Evolutionary conservation across 2,113 vertebrate genomes (phyloP).

Genomic region (Oophaga pumilio): DNA sequence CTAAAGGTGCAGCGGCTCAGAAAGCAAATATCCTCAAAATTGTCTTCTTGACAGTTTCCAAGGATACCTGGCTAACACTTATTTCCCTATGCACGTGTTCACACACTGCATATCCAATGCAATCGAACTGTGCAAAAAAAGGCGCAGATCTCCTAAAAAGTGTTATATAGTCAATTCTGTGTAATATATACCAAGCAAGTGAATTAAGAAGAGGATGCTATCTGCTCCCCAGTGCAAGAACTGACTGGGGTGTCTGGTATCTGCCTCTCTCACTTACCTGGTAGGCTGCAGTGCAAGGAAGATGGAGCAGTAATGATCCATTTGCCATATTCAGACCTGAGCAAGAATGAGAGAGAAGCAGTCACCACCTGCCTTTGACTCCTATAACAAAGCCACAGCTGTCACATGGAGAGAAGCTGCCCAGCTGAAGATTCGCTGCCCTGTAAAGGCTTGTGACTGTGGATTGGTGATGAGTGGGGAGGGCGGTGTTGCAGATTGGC

Average conservation of each 20-base stretch:
- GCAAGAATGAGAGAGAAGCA: conserved; percentile 44
- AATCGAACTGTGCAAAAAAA: neutral
- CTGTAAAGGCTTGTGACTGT: conserved; percentile 59
- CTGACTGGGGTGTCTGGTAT: neutral
- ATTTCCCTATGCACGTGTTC: neutral
- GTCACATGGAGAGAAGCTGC: conserved; percentile 69
- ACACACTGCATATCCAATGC: neutral
- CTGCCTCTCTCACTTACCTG: conserved; percentile 28
- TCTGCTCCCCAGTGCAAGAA: neutral
- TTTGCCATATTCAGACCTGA: conserved; percentile 4
- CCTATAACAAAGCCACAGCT: conserved; percentile 67
- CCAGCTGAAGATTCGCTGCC: conserved; percentile 65
- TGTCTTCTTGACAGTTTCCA: conserved; percentile 13
- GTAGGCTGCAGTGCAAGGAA: neutral
- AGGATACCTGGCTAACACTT: conserved; percentile 1
- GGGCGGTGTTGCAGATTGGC: neutral
- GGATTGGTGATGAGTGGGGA: conserved; percentile 64
- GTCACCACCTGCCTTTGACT: conserved; percentile 65
- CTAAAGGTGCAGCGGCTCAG: neutral
- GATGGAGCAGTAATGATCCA: neutral
- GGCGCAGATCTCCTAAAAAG: neutral
- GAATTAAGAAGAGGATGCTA: neutral
- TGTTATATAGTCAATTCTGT: neutral
- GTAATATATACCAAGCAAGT: neutral
- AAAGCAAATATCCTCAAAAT: neutral